Base-by-base conservation (phyloP, 2,797 vertebrate species). In the Syngnathus rostellatus region DNA sequence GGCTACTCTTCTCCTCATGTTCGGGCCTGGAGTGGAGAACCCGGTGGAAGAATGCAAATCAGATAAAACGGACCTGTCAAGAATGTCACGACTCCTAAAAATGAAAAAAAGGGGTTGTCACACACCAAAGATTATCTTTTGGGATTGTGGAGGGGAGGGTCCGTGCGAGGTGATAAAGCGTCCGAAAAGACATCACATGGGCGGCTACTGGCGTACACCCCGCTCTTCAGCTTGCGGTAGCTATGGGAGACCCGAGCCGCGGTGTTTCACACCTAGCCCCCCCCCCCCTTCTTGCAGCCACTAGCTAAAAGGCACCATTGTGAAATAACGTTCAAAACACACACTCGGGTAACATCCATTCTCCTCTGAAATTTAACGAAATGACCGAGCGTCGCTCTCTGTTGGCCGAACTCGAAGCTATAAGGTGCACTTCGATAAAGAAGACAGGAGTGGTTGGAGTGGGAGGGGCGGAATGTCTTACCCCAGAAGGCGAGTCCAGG, bases 231-330 rank as follows among this genome's bases (percentile, higher is more conserved):
- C 83, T 80, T 81, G 81, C 67, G 63, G 87, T 86, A 83, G 79
- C 82, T 84, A 82, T 73, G 81, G 85, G 87, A 85, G 76, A 84
- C 87, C 75, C 69, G 71, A 62, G 51, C 62, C 17, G 48, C 51
- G 46, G 21, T 73, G 17, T 53, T 37, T 6, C 25, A 21, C 14
- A 5, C 46, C 46, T 2, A 17, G 16, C 23, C 12, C 23, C 54
- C 6, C 60, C 66, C 62, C 62, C 14, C 54, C 17, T 5, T 57
- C 46, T 61, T 53, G 74, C 68, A 58, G 51, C 59, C 64, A 73
- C 72, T 75, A 10, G 70, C 72, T 72, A 65, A 67, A 31, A 72
- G 69, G 60, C 55, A 61, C 31, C 21, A 70, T 72, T 11, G 21
- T 23, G 21, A 31, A 62, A 25, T 46, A 25, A 45, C 14, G 41